A percentile compares a stretch with the other conserved stretches of the same genome.
phyloP scores from a whole-genome alignment of 2,797 vertebrate genomes.

The Cetoscarus ocellatus region DNA sequence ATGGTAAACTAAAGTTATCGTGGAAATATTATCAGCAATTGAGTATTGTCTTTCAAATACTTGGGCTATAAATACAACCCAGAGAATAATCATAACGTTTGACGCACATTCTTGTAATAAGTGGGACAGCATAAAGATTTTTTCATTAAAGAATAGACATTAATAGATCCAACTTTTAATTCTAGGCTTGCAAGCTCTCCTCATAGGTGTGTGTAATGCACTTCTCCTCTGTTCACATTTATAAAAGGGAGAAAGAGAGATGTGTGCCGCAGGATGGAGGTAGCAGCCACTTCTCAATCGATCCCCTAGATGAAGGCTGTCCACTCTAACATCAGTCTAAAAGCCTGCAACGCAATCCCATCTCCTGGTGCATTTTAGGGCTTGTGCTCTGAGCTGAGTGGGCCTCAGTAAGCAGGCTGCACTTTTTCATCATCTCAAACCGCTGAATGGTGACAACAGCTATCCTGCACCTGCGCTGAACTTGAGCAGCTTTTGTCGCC shows the following conservation, averaged over 20 bases:
- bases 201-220: conserved; percentile 33
- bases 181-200: conserved; percentile 37
- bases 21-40: too few species aligned
- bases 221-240: conserved; percentile 48
- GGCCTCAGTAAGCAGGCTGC: conserved; percentile 62
- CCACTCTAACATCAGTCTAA: conserved; percentile 78
- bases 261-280: conserved; percentile 70
- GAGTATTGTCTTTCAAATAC: conserved; percentile 63
- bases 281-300: conserved; percentile 69
- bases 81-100: conserved; percentile 56
- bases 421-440: conserved; percentile 58
- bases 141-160: conserved; percentile 45
- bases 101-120: conserved; percentile 42
- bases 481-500: conserved; percentile 64
- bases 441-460: conserved; percentile 53
- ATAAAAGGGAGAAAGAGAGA: conserved; percentile 36
- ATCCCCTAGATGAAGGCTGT: conserved; percentile 71
- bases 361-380: conserved; percentile 72
- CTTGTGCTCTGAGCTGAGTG: conserved; percentile 59
- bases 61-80: conserved; percentile 44
- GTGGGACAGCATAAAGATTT: conserved; percentile 49
- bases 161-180: conserved; percentile 8
- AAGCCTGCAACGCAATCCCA: conserved; percentile 79
- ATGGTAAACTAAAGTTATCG: background rate
- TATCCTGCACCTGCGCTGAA: conserved; percentile 58